These are phyloP conservation scores for Ceyx margarethae DNA, from an alignment of 2,113 vertebrate genomes.

Conservation along the genomic window DNA sequence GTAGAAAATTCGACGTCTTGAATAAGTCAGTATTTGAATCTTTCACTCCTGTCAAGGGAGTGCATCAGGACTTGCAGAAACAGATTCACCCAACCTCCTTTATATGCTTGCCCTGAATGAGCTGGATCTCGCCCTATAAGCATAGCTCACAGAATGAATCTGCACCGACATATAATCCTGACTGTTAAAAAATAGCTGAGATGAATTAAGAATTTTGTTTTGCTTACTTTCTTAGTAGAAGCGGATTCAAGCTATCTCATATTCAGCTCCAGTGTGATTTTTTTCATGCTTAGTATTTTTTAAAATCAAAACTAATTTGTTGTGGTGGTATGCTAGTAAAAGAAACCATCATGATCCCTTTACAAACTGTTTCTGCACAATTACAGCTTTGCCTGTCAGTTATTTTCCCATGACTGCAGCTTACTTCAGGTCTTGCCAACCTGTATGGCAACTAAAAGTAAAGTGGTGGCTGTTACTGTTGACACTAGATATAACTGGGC, in stretches of 20 bases:
- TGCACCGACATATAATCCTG: neutral
- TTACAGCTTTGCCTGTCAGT: neutral
- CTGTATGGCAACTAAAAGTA: neutral
- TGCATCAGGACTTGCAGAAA: neutral
- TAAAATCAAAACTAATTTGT: neutral
- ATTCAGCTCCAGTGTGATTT: neutral
- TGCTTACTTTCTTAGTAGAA: neutral
- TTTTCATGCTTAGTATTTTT: neutral
- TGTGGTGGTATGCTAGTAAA: neutral
- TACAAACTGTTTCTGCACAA: neutral
- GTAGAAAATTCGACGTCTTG: neutral
- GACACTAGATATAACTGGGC: neutral
- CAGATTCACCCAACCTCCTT: neutral
- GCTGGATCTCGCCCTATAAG: neutral
- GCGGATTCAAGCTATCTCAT: neutral
- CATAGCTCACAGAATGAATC: neutral
- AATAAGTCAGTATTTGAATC: neutral
- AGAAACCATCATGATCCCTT: neutral
- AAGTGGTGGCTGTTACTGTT: neutral
- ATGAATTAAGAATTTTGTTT: neutral
- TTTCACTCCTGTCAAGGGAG: neutral
- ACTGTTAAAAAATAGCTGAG: neutral
- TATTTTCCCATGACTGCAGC: neutral
- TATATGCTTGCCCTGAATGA: neutral
- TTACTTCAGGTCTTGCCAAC: neutral